Evolutionary conservation across 2,797 vertebrate species (phyloP).

Genomic region (Nothura maculosa): DNA sequence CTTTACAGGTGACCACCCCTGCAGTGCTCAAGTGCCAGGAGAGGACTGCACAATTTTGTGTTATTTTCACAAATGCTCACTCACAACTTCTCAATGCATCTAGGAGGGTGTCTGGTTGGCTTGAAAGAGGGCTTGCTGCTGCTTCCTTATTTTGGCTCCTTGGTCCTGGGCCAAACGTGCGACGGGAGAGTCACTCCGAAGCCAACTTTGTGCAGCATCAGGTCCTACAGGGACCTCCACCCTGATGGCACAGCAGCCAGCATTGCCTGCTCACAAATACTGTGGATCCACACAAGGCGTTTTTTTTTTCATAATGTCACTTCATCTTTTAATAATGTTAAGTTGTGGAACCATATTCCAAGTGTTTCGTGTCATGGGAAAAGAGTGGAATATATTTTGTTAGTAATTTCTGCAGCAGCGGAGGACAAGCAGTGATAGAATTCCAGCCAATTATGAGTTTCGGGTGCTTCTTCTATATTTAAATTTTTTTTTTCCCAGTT

Average conservation of each 20-base stretch:
- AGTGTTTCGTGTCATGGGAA: conserved; percentile 70
- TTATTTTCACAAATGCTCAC: neutral
- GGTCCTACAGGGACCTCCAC: rapidly evolving
- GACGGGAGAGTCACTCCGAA: neutral
- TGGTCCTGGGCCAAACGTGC: rapidly evolving
- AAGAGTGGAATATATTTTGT: conserved; percentile 66
- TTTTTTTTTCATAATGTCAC: conserved; percentile 56
- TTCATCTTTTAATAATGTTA: conserved; percentile 64
- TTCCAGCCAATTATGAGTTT: conserved; percentile 55
- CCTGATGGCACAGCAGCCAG: neutral
- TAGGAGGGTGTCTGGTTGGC: neutral
- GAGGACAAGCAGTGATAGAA: neutral
- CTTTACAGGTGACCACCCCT: neutral
- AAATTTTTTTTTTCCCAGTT: conserved; percentile 51
- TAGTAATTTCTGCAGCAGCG: conserved; percentile 53
- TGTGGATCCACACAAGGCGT: neutral
- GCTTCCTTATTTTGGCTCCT: neutral
- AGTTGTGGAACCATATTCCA: conserved; percentile 47
- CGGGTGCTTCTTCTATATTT: conserved; percentile 58
- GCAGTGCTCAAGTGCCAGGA: neutral
- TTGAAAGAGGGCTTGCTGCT: neutral
- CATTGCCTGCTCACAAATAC: rapidly evolving
- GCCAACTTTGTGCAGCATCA: neutral
- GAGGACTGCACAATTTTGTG: neutral
- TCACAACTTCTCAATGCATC: neutral